Conservation (phyloP, 2,797 vertebrate species). For the Forpus xanthops region DNA sequence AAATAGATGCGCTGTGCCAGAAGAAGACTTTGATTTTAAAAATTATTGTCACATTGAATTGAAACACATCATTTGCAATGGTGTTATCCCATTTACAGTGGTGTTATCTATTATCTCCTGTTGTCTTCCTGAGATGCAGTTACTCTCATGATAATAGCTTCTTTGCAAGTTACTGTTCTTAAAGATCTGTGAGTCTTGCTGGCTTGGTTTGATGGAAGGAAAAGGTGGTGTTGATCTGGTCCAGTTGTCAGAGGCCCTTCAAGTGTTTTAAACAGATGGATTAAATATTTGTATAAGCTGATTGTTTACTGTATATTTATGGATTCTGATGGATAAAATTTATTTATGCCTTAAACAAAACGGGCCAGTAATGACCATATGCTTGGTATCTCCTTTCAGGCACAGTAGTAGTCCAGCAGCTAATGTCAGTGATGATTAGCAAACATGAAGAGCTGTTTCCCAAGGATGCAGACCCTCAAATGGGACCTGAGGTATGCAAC, state of each 20-base stretch:
- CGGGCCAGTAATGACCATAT: background rate
- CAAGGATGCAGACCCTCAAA: conserved; percentile 77
- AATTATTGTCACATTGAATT: rapidly evolving
- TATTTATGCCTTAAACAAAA: background rate
- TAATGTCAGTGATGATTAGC: conserved; percentile 95
- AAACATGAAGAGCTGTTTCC: conserved; percentile 90
- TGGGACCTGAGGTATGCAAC: conserved; percentile 80
- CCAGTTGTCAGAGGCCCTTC: background rate
- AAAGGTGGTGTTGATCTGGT: background rate
- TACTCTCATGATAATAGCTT: background rate
- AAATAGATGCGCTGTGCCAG: background rate
- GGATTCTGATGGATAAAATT: background rate
- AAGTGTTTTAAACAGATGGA: background rate
- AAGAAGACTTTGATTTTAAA: background rate
- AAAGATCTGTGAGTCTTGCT: background rate
- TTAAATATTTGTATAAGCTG: background rate
- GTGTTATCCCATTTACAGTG: background rate
- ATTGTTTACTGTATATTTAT: background rate
- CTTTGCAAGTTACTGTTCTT: background rate
- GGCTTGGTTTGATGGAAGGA: background rate
- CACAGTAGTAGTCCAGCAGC: conserved; percentile 93
- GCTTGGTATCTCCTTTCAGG: conserved; percentile 76
- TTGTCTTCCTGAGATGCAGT: background rate
- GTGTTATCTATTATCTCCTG: background rate
- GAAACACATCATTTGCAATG: background rate